Conservation (phyloP, 1,140 invertebrate species). For the Cyclina sinensis region DNA sequence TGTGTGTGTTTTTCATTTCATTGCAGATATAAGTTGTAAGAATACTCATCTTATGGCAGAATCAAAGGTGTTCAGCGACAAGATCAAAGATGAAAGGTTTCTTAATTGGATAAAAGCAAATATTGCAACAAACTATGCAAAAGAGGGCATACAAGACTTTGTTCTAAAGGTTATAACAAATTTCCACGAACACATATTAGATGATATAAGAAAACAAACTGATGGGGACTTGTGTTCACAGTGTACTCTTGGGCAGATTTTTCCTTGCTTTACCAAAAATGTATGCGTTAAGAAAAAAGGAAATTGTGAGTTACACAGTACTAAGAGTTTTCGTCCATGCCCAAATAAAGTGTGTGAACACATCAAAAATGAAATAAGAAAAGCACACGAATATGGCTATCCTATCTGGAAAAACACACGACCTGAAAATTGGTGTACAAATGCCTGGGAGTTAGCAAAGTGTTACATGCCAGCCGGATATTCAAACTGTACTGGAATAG, state of each 20-base stretch:
- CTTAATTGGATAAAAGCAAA: slow-evolving; percentile 16
- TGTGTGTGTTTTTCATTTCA: too few relatives aligned
- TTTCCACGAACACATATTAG: too few relatives aligned
- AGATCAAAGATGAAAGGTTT: too few relatives aligned
- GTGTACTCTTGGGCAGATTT: not conserved
- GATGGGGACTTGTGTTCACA: not conserved
- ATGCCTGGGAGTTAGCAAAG: slow-evolving; percentile 12
- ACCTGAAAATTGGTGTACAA: not conserved
- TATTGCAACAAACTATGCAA: not conserved
- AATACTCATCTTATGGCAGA: too few relatives aligned
- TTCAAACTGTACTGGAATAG: not conserved
- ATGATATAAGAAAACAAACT: not conserved
- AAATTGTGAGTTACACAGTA: not conserved
- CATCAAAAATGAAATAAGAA: not conserved
- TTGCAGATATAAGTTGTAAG: too few relatives aligned
- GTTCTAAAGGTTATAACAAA: not conserved
- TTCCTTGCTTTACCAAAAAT: not conserved
- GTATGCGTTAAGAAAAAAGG: not conserved
- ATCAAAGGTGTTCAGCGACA: too few relatives aligned
- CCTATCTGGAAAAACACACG: slow-evolving; percentile 20
- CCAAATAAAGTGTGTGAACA: not conserved
- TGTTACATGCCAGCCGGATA: slow-evolving; percentile 9
- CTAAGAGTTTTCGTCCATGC: not conserved
- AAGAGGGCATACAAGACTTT: not conserved
- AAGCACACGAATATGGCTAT: not conserved